Evolutionary conservation across 2,888 invertebrate genomes (phyloP), one percentile per base, ranked within the genome.

Genomic region (Neocrepidodera transversa): DNA sequence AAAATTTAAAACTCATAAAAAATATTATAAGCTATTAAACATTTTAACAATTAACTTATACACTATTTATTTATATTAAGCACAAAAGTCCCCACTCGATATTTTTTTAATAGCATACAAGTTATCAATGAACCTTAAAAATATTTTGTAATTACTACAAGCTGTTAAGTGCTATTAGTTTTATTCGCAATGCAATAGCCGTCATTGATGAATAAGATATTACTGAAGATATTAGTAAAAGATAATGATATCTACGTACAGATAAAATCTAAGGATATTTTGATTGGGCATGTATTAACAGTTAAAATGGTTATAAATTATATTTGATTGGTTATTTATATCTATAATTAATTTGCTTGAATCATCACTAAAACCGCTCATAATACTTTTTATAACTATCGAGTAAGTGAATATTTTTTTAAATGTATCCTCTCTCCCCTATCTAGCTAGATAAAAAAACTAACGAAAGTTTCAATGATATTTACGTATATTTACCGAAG

Each of bases 401-500:
- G n/a, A n/a, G n/a, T n/a, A n/a, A n/a, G n/a, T n/a, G n/a, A n/a
- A n/a, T n/a, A n/a, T n/a, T n/a, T n/a, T n/a, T n/a, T n/a, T 23
- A 23, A 23, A 3, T 23, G 23, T 23, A 3, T 23, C 32, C 38
- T 20, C 28, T 53, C 36, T 16, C 16, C 23, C 54, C 54, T 42
- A 52, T 28, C 26, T 50, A 56, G 14, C 13, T 45, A 45, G 51
- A 60, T 54, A 55, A 42, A 45, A 23, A 52, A 45, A 23, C 45
- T 26, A 11, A 51, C 14, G 35, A 60, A 60, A 47, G 55, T 56
- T 56, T 55, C 56, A 56, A 60, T 60, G 60, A 51, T 60, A 45
- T 60, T 60, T 56, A 56, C 42, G 40, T 58, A 56, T 60, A 60
- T 60, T 56, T 56, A 56, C 60, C 45, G 35, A 51, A 51, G 60